Evolutionary conservation across 2,797 vertebrate genomes (phyloP).

Genomic region (Cirrhinus mrigala): DNA sequence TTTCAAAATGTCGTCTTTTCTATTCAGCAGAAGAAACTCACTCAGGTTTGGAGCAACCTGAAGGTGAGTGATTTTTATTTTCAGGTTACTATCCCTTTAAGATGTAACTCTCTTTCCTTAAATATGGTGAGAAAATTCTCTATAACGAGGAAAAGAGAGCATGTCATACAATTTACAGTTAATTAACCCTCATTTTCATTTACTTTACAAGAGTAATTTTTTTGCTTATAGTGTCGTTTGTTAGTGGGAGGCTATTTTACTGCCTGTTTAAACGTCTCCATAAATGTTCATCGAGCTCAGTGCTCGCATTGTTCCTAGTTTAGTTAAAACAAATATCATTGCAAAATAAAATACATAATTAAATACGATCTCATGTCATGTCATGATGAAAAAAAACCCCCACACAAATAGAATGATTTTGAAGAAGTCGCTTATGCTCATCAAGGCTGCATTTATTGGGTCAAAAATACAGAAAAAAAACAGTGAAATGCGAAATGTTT

Average conservation of each 20-base stretch:
- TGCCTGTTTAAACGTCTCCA: constrained; percentile 1
- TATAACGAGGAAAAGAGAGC: neutral
- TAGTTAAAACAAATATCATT: constrained; percentile 1
- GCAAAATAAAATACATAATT: neutral
- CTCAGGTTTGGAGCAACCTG: neutral
- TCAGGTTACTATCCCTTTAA: neutral
- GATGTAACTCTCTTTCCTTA: neutral
- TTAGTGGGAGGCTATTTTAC: constrained; percentile 25
- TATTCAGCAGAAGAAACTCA: neutral
- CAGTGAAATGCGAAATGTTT: no score
- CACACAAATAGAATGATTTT: no score
- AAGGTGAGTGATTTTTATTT: neutral
- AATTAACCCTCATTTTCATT: constrained; percentile 25
- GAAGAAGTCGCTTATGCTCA: no score
- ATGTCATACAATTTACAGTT: neutral
- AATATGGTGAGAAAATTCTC: constrained; percentile 14
- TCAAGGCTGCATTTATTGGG: no score
- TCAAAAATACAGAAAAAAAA: no score
- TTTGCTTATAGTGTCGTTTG: constrained; percentile 7
- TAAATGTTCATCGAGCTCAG: neutral
- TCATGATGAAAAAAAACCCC: neutral
- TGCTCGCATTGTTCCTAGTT: neutral
- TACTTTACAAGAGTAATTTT: constrained; percentile 11
- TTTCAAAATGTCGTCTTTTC: neutral
- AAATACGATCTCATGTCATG: neutral